A percentile compares a stretch with the other conserved stretches of the same genome.
phyloP scores from a whole-genome alignment of 35 echinoderm and acorn worm genomes.

The Ptychodera flava region DNA sequence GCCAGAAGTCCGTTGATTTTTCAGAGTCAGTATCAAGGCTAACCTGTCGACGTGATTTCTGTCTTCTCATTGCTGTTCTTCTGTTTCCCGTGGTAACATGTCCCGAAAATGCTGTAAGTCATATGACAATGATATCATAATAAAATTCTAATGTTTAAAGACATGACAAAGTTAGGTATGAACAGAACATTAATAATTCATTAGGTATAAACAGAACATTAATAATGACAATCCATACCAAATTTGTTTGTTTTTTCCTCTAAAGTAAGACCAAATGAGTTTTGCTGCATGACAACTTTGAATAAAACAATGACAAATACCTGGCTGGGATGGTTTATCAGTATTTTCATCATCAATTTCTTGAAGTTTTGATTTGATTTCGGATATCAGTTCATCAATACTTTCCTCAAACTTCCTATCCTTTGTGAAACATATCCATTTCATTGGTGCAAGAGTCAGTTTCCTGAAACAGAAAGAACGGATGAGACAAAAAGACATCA shows the following conservation, averaged over 20 bases:
- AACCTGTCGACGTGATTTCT: background rate
- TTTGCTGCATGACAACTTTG: too few species aligned
- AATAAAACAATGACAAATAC: too few species aligned
- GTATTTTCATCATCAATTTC: conserved; percentile 10
- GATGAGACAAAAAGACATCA: too few species aligned
- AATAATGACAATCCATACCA: too few species aligned
- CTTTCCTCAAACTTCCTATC: conserved; percentile 39
- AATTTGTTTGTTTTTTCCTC: too few species aligned
- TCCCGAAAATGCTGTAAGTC: background rate
- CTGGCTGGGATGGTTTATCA: background rate
- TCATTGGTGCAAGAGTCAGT: conserved; percentile 76
- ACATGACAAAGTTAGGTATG: too few species aligned
- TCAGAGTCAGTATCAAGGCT: background rate
- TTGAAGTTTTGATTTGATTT: conserved; percentile 51
- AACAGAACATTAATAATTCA: too few species aligned
- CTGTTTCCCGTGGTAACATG: background rate
- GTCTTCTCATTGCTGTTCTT: background rate
- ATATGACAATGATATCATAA: too few species aligned
- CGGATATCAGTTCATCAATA: conserved; percentile 40
- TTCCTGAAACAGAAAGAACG: conserved; percentile 32
- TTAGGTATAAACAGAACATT: too few species aligned
- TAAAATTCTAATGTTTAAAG: too few species aligned
- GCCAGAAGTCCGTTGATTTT: conserved; percentile 73
- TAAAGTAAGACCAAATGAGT: too few species aligned
- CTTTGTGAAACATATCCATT: conserved; percentile 71